Evolutionary conservation across 2,113 vertebrate genomes (phyloP).

Genomic region (pig (Sus scrofa)): DNA sequence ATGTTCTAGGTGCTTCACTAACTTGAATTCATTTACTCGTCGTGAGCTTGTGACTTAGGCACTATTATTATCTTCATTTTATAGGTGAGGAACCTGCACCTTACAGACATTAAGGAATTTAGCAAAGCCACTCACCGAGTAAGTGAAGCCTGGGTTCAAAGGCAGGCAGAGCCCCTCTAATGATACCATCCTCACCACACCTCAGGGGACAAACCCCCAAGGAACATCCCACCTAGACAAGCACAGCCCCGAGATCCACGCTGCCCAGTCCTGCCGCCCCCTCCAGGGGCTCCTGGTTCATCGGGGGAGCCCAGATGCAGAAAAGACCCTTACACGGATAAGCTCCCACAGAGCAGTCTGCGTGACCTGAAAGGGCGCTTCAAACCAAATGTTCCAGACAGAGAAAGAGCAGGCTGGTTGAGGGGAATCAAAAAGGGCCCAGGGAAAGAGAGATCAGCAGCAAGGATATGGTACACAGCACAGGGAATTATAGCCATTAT

Average conservation of each 20-base stretch:
- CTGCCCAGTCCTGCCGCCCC: fast-evolving
- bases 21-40: background rate
- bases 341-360: background rate
- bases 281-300: background rate
- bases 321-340: background rate
- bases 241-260: no score
- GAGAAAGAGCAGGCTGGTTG: background rate
- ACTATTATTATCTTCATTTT: background rate
- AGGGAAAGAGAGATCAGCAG: background rate
- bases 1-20: background rate
- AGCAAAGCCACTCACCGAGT: background rate
- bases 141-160: background rate
- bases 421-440: background rate
- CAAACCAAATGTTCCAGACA: background rate
- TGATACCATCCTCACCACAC: fast-evolving
- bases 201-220: background rate
- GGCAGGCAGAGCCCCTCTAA: background rate
- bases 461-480: background rate
- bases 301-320: no score
- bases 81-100: background rate
- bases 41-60: background rate
- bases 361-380: background rate
- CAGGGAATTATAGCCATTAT: background rate
- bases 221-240: no score
- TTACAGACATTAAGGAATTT: background rate